Percentiles rank a stretch among this genome's conserved stretches.
phyloP scores from a whole-genome alignment of 2,888 invertebrate species.

The Noctua janthina region DNA sequence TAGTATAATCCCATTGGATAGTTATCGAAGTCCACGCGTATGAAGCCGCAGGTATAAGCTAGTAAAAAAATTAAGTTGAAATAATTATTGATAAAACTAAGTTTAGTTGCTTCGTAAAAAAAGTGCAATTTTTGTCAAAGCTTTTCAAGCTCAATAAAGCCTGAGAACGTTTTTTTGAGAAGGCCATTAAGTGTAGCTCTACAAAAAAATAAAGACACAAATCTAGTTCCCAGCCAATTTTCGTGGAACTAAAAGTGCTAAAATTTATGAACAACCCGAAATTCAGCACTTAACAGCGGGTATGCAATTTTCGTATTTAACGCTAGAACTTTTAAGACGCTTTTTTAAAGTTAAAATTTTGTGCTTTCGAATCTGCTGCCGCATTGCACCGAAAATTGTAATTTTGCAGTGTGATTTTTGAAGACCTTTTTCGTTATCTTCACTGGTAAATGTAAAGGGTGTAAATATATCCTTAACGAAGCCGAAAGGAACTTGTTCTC shows the following conservation, averaged over 20 bases:
- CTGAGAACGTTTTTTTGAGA: conserved; percentile 14
- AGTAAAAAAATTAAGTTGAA: too few relatives aligned
- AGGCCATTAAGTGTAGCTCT: neutral
- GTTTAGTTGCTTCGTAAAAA: neutral
- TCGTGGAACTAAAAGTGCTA: conserved; percentile 17
- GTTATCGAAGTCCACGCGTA: too few relatives aligned
- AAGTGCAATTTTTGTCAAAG: neutral
- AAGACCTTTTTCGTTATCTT: neutral
- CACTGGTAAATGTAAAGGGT: neutral
- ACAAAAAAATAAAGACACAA: neutral
- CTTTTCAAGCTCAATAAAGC: neutral
- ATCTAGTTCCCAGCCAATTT: conserved; percentile 24
- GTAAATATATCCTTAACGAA: too few relatives aligned
- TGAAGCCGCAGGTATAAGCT: too few relatives aligned
- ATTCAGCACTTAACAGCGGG: conserved; percentile 5
- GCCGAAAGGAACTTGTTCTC: too few relatives aligned
- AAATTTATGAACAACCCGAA: conserved; percentile 25
- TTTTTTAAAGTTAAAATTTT: conserved; percentile 19
- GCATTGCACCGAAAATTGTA: conserved; percentile 25
- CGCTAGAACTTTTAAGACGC: conserved; percentile 22
- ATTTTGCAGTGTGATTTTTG: neutral
- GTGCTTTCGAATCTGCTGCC: neutral
- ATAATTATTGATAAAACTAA: neutral
- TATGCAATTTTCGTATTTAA: conserved; percentile 27
- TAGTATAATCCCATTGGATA: too few relatives aligned